Conservation (phyloP, 1,140 invertebrate species). For the Eumeta japonica region DNA sequence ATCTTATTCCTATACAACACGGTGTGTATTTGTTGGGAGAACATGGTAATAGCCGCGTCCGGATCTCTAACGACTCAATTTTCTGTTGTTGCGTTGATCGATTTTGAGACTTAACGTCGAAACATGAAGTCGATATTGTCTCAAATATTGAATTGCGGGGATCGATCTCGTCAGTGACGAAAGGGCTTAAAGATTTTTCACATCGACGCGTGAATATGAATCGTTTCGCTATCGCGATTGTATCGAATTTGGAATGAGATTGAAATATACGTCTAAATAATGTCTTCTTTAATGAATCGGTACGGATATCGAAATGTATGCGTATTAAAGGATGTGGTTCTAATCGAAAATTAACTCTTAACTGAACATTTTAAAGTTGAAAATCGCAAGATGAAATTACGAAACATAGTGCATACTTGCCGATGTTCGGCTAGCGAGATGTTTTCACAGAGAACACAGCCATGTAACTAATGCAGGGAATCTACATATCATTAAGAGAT, state of each 20-base stretch:
- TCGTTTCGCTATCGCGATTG: conserved; percentile 13
- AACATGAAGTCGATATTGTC: conserved; percentile 17
- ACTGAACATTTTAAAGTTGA: no score
- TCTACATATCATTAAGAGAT: conserved; percentile 59
- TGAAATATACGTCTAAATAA: conserved; percentile 40
- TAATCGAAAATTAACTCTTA: no score
- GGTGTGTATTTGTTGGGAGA: conserved; percentile 54
- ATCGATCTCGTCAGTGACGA: conserved; percentile 13
- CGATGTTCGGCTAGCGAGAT: no score
- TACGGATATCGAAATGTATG: no score
- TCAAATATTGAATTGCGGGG: conserved; percentile 26
- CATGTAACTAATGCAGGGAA: conserved; percentile 56
- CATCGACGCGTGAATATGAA: no score
- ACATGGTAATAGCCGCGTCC: conserved; percentile 50
- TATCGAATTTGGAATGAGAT: conserved; percentile 15
- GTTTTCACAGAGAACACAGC: conserved; percentile 52
- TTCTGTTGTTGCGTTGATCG: conserved; percentile 15
- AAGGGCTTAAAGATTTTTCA: conserved; percentile 22
- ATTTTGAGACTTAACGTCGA: conserved; percentile 18
- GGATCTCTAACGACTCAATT: conserved; percentile 58
- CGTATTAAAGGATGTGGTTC: no score
- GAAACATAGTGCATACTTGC: no score
- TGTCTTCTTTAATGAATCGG: conserved; percentile 56
- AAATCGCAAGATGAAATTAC: conserved; percentile 10
- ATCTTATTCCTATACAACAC: conserved; percentile 36